Evolutionary conservation across 2,888 invertebrate species (phyloP).

Genomic region (Stenurella melanura): DNA sequence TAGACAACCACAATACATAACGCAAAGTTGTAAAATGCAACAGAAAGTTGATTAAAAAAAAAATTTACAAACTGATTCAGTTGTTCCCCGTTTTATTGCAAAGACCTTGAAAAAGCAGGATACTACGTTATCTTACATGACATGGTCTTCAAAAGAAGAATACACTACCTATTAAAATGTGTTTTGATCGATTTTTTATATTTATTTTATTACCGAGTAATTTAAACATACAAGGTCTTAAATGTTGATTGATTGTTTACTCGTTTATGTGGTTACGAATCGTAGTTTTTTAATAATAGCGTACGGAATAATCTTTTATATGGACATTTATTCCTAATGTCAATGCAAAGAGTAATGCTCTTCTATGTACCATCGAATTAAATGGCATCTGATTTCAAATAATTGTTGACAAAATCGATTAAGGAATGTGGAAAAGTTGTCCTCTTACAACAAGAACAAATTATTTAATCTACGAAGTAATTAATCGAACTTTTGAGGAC

Average conservation of each 20-base stretch:
- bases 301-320: not conserved
- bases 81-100: too few species aligned
- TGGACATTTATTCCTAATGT: not conserved
- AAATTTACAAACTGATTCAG: too few species aligned
- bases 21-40: too few species aligned
- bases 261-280: not conserved
- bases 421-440: slow-evolving; percentile 15
- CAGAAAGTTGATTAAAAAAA: too few species aligned
- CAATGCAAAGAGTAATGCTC: not conserved
- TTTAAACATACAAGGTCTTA: not conserved
- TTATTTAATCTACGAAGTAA: slow-evolving; percentile 7
- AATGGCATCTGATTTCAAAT: slow-evolving; percentile 13
- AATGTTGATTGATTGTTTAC: not conserved
- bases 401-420: not conserved
- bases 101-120: too few species aligned
- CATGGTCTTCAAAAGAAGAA: too few species aligned
- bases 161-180: too few species aligned
- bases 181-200: too few species aligned
- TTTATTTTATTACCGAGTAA: not conserved
- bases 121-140: too few species aligned
- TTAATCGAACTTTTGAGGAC: slow-evolving; percentile 3
- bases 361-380: not conserved
- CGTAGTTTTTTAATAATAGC: not conserved
- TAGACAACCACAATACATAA: too few species aligned
- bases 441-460: slow-evolving; percentile 17